Percentiles rank a stretch among this genome's conserved stretches.
phyloP scores from a whole-genome alignment of 64 coral and sea anemone species.

The Montipora cactus region DNA sequence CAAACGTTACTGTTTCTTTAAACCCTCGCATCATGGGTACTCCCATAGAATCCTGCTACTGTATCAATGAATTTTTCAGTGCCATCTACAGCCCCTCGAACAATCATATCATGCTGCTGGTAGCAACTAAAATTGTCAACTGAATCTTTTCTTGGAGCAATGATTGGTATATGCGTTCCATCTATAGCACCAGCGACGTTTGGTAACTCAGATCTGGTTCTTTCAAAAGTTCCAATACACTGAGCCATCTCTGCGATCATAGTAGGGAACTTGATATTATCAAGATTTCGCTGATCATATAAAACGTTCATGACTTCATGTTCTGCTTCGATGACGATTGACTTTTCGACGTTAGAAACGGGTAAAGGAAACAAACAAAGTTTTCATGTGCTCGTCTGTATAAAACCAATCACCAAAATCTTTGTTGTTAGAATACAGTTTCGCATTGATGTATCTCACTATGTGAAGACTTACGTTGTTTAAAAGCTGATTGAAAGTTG shows the following conservation, averaged over 20 bases:
- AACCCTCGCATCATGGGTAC: constrained; percentile 63
- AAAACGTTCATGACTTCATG: constrained; percentile 26
- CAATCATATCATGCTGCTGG: not conserved
- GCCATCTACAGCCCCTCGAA: constrained; percentile 48
- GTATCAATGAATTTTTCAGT: constrained; percentile 53
- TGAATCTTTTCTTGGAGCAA: constrained; percentile 19
- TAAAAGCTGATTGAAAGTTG: no score
- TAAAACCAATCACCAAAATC: no score
- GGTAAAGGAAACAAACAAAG: no score
- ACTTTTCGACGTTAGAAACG: no score
- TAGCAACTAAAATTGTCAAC: constrained; percentile 63
- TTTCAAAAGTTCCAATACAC: constrained; percentile 27
- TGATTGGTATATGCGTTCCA: not conserved
- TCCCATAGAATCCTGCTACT: constrained; percentile 53
- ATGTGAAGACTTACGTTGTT: no score
- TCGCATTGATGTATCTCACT: no score
- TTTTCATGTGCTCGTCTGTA: no score
- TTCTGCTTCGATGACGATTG: constrained; percentile 13
- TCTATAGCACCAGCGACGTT: no score
- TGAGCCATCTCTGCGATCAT: not conserved
- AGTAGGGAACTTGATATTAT: not conserved
- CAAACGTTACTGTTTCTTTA: constrained; percentile 47
- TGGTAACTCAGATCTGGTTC: not conserved
- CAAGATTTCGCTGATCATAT: constrained; percentile 22
- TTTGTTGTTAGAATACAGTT: no score